Conservation (phyloP, 2,888 invertebrate genomes). For the Lasioglossum morio region DNA sequence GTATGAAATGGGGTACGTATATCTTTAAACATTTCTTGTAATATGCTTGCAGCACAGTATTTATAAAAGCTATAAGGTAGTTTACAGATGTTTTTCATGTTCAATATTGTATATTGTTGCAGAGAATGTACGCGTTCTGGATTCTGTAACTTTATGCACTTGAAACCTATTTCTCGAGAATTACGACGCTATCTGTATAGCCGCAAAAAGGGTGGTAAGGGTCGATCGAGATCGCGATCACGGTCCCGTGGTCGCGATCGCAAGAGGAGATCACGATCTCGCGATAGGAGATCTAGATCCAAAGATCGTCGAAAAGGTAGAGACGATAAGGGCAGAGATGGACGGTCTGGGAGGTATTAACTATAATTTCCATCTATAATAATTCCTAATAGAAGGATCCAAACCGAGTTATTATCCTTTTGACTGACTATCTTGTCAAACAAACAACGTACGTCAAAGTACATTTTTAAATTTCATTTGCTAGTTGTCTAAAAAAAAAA, state of each 20-base stretch:
- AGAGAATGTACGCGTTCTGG: slow-evolving; percentile 98
- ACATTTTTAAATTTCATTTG: slow-evolving; percentile 34
- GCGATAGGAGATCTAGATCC: slow-evolving; percentile 82
- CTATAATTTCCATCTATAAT: slow-evolving; percentile 51
- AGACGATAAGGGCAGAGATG: slow-evolving; percentile 84
- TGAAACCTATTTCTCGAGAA: slow-evolving; percentile 99
- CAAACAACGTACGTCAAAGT: slow-evolving; percentile 8
- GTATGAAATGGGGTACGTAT: slow-evolving; percentile 96
- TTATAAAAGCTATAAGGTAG: background rate
- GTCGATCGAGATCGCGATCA: slow-evolving; percentile 88
- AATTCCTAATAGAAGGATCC: slow-evolving; percentile 34
- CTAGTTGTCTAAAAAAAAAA: slow-evolving; percentile 10
- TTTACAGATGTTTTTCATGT: background rate
- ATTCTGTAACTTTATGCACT: slow-evolving; percentile 99
- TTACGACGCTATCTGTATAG: slow-evolving; percentile 93
- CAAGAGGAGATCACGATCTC: slow-evolving; percentile 82
- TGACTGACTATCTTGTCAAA: slow-evolving; percentile 26
- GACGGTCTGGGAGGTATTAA: slow-evolving; percentile 86
- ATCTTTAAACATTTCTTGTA: background rate
- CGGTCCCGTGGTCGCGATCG: slow-evolving; percentile 86
- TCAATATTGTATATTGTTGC: slow-evolving; percentile 54
- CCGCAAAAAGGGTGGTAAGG: slow-evolving; percentile 87
- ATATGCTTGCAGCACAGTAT: background rate
- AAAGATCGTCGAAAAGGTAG: slow-evolving; percentile 83
- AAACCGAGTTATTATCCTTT: slow-evolving; percentile 33